These are phyloP conservation scores for Pseudeuparius sepicola DNA, from an alignment of 2,888 invertebrate genomes.

Conservation along the genomic window DNA sequence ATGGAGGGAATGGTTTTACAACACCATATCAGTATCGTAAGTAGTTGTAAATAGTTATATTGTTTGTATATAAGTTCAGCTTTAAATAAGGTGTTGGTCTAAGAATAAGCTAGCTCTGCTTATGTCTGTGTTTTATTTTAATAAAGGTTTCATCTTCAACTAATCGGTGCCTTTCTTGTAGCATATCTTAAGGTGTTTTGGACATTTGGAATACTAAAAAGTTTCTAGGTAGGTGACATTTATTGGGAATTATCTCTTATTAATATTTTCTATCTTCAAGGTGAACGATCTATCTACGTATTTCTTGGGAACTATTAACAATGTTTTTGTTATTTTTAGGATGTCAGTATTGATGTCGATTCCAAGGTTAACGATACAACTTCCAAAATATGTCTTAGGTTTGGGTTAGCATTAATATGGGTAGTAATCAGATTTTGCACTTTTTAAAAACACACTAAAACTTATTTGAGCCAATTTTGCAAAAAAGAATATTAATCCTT, in stretches of 20 bases:
- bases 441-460: too few relatives aligned
- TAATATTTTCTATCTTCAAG: too few relatives aligned
- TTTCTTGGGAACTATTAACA: background rate
- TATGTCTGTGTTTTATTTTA: too few relatives aligned
- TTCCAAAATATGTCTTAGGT: constrained; percentile 80
- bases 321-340: constrained; percentile 41
- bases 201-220: constrained; percentile 7
- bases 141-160: too few relatives aligned
- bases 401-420: constrained; percentile 46
- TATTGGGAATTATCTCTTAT: too few relatives aligned
- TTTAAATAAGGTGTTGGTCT: background rate
- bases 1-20: constrained; percentile 83
- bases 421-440: background rate
- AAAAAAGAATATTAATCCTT: too few relatives aligned
- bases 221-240: too few relatives aligned
- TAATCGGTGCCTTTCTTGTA: too few relatives aligned
- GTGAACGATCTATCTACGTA: background rate
- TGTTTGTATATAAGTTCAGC: constrained; percentile 7
- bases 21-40: constrained; percentile 80
- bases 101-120: too few relatives aligned
- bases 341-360: constrained; percentile 80
- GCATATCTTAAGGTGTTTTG: too few relatives aligned
- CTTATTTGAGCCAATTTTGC: too few relatives aligned
- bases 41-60: constrained; percentile 39
- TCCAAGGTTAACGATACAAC: constrained; percentile 69